Percentiles rank a stretch among this genome's conserved stretches.
Evolutionary conservation across 1,140 invertebrate species (phyloP).

Genomic region (Panagrolaimus sp.): DNA sequence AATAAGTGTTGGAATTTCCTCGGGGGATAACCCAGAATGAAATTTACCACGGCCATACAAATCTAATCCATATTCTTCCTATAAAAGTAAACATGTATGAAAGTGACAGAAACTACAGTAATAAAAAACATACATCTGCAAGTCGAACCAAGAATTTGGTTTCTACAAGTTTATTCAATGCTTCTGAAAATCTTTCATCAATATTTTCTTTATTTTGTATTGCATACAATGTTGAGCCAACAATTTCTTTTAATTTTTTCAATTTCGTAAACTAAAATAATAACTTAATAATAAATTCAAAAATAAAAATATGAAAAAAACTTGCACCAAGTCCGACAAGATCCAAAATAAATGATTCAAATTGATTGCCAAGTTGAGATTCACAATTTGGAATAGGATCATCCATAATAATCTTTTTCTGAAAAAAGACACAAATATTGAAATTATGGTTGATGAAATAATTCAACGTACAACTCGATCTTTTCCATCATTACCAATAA

Average conservation of each 20-base stretch:
- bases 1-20: not conserved
- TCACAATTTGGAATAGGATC: slow-evolving; percentile 1
- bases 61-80: not conserved
- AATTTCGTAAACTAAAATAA: not conserved
- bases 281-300: too few species aligned
- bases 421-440: not conserved
- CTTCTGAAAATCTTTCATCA: not conserved
- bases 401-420: slow-evolving; percentile 10
- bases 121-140: not conserved
- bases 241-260: not conserved
- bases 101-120: too few species aligned
- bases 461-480: not conserved
- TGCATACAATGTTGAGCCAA: not conserved
- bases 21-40: slow-evolving; percentile 1
- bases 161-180: not conserved
- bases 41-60: slow-evolving; percentile 11
- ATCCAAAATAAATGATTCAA: slow-evolving; percentile 4
- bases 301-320: too few species aligned
- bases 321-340: not conserved
- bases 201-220: slow-evolving; percentile 1
- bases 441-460: not conserved
- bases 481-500: slow-evolving; percentile 38
- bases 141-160: not conserved
- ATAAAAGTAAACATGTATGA: too few species aligned
- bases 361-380: slow-evolving; percentile 6